Evolutionary conservation across 2,797 vertebrate species (phyloP).

Genomic region (Ctenochaetus hawaiiensis): DNA sequence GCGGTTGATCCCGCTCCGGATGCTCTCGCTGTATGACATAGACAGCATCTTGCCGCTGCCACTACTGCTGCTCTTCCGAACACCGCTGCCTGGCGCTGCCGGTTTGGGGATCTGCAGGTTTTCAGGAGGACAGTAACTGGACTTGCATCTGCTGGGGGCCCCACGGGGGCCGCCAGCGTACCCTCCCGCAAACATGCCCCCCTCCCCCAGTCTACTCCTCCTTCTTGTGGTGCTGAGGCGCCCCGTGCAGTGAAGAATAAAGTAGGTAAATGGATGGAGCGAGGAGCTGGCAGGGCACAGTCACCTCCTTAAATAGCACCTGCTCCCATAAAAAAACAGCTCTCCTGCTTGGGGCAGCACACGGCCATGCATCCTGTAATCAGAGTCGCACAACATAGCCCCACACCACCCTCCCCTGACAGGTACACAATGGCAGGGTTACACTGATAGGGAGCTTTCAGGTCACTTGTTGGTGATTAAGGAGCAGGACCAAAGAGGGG

Average conservation of each 20-base stretch:
- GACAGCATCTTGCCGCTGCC: conserved; percentile 93
- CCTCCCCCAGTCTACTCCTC: conserved; percentile 29
- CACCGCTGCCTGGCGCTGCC: conserved; percentile 77
- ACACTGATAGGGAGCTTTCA: conserved; percentile 81
- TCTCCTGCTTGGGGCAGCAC: conserved; percentile 76
- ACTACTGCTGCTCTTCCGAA: conserved; percentile 85
- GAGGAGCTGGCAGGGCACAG: conserved; percentile 69
- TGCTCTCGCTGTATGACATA: conserved; percentile 98
- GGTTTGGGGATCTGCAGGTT: conserved; percentile 86
- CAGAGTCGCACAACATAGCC: conserved; percentile 80
- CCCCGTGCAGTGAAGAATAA: conserved; percentile 66
- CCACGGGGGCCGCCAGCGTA: conserved; percentile 71
- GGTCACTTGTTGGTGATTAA: conserved; percentile 78
- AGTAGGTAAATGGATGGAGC: conserved; percentile 65
- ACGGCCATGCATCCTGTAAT: conserved; percentile 87
- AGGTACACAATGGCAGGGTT: conserved; percentile 79
- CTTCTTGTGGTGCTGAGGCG: conserved; percentile 51
- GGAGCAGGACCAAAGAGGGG: conserved; percentile 65
- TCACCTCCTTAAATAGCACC: conserved; percentile 87
- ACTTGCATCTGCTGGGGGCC: conserved; percentile 67
- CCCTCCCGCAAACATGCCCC: conserved; percentile 85
- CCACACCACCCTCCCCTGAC: conserved; percentile 75
- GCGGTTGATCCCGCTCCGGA: conserved; percentile 94
- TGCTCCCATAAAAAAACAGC: conserved; percentile 70
- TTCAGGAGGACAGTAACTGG: conserved; percentile 83